Base-by-base conservation (phyloP, 2,888 invertebrate species). In the Ceramica pisi region DNA sequence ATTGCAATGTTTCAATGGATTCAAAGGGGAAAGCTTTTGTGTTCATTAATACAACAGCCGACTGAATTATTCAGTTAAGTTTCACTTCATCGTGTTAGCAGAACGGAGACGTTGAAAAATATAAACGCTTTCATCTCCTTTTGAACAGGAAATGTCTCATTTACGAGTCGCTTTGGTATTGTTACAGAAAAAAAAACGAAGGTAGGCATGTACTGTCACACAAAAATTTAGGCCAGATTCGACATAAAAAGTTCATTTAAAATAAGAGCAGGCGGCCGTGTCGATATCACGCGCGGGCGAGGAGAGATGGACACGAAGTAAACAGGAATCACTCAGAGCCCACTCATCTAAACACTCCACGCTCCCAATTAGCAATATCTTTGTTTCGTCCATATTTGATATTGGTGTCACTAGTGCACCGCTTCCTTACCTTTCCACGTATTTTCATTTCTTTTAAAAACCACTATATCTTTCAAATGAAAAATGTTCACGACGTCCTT, bases 111-210 rank as follows among this genome's bases (percentile, higher is more conserved):
- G 88, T 83, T 90, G 87, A 91, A 90, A 89, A 89, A 90, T 89
- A 89, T 88, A 88, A 82, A 65, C 71, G 86, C 90, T 94, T 93
- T 92, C 89, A 93, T 92, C 91, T 90, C 86, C 75, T 82, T 84
- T 83, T 82, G 71, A 88, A 83, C 91, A 92, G 93, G 93, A 93
- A 92, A 88, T 85, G 87, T 86, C 87, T 90, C 87, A 91, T 93
- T 93, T 91, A 88, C 81, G 88, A 87, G 72, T 63, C 86, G 84
- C 79, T 86, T 86, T 81, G 84, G 84, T 75, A 84, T 83, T 86
- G 81, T 85, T 84, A 71, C 57, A 4, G 55, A 31, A 65, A 67
- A 70, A 31, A 69, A 77, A 73, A 78, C 56, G n/a, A 61, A 75
- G 65, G 73, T 73, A 51, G 73, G 60, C 62, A 51, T 21, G 63